These are phyloP conservation scores for Narcine bancroftii DNA, from an alignment of 2,113 vertebrate species.

Conservation along the genomic window DNA sequence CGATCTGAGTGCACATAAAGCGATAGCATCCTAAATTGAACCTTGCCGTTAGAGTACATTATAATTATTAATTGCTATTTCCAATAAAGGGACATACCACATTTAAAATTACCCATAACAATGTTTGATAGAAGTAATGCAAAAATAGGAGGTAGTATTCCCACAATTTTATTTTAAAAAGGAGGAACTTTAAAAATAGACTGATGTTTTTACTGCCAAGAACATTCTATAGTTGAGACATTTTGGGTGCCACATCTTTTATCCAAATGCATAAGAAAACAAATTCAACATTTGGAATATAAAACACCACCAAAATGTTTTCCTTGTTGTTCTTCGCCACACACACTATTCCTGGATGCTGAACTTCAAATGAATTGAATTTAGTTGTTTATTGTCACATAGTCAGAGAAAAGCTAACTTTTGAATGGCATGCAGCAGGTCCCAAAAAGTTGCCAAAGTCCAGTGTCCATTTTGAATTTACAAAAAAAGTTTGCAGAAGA, in stretches of 20 bases:
- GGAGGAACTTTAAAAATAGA: neutral
- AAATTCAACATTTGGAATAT: neutral
- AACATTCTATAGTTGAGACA: too few relatives aligned
- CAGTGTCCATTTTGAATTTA: too few relatives aligned
- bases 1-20: neutral
- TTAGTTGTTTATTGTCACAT: too few relatives aligned
- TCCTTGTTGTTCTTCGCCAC: neutral
- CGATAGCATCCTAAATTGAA: neutral
- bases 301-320: neutral
- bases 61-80: neutral
- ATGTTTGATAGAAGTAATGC: neutral
- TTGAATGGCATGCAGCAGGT: too few relatives aligned
- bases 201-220: too few relatives aligned
- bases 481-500: too few relatives aligned
- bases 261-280: neutral
- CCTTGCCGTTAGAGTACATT: neutral
- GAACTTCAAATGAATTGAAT: neutral
- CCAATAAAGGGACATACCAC: neutral
- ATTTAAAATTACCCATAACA: neutral
- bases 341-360: neutral
- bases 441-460: too few relatives aligned
- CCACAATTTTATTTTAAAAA: neutral
- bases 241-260: neutral
- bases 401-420: too few relatives aligned
- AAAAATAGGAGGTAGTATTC: neutral